A percentile compares a stretch with the other conserved stretches of the same genome.
Conservation (phyloP, 2,888 invertebrate species). For the Blera fallax region DNA sequence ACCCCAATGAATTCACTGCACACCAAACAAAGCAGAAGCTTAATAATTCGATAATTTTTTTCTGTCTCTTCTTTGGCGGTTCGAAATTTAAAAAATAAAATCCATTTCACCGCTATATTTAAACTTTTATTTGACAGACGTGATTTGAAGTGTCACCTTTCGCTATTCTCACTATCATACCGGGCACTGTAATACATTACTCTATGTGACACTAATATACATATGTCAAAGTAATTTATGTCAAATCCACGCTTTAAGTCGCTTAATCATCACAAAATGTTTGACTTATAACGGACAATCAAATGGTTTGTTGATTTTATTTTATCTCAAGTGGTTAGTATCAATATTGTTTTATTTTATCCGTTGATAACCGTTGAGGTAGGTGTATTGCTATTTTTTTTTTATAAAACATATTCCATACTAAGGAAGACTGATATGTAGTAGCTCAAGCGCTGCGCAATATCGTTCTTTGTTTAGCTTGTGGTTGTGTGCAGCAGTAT, state of each 20-base stretch:
- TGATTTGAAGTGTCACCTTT: background rate
- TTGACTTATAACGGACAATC: slow-evolving; percentile 11
- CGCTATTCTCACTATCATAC: background rate
- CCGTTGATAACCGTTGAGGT: background rate
- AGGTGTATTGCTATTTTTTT: background rate
- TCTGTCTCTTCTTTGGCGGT: background rate
- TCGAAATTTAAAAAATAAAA: background rate
- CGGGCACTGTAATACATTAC: background rate
- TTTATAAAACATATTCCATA: background rate
- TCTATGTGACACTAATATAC: background rate
- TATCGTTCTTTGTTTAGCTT: background rate
- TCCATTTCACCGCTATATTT: background rate
- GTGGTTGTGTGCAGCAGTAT: background rate
- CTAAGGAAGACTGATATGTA: background rate
- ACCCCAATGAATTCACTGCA: slow-evolving; percentile 18
- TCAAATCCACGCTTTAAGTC: slow-evolving; percentile 16
- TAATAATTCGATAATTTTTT: background rate
- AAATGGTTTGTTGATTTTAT: slow-evolving; percentile 1
- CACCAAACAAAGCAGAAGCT: background rate
- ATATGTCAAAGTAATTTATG: slow-evolving; percentile 23
- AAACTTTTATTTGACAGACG: background rate
- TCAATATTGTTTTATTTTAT: background rate
- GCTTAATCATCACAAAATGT: background rate
- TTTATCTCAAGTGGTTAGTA: slow-evolving; percentile 19
- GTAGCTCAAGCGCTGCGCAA: background rate